phyloP scores from a whole-genome alignment of 2,797 vertebrate species.

The Acipenser oxyrinchus region DNA sequence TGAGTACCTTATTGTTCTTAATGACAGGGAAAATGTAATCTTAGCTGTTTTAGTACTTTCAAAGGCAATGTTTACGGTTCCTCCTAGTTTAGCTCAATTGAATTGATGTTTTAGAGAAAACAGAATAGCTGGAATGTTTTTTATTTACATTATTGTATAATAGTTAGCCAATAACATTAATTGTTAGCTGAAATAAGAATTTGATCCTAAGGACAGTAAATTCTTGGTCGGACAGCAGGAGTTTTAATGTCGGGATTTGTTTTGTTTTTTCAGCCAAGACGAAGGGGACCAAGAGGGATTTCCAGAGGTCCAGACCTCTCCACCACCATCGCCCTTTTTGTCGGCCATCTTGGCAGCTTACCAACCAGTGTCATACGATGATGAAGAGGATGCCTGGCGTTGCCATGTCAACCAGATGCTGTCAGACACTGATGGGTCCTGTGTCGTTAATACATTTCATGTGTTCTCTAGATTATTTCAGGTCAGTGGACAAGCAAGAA shows the following conservation, averaged over 20 bases:
- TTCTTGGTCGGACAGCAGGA: too few relatives aligned
- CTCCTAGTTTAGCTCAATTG: too few relatives aligned
- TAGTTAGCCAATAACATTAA: too few relatives aligned
- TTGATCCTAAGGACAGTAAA: too few relatives aligned
- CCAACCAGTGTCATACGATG: slow-evolving; percentile 81
- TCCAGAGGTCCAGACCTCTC: slow-evolving; percentile 80
- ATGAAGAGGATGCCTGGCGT: slow-evolving; percentile 95
- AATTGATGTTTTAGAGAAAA: too few relatives aligned
- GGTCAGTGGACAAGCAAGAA: slow-evolving; percentile 50
- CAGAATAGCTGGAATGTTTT: too few relatives aligned
- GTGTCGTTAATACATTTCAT: slow-evolving; percentile 92
- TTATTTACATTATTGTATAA: too few relatives aligned
- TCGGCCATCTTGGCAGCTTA: slow-evolving; percentile 97
- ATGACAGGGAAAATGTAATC: too few relatives aligned
- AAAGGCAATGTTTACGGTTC: too few relatives aligned
- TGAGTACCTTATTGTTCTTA: slow-evolving; percentile 44
- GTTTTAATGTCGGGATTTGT: neutral
- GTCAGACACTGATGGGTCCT: slow-evolving; percentile 87
- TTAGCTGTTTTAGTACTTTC: too few relatives aligned
- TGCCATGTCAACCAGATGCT: slow-evolving; percentile 97
- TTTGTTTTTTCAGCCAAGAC: slow-evolving; percentile 73
- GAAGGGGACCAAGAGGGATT: slow-evolving; percentile 86
- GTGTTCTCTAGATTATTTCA: slow-evolving; percentile 91
- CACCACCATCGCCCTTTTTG: slow-evolving; percentile 91
- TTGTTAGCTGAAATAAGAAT: too few relatives aligned